Base-by-base conservation (phyloP, 2,113 vertebrate species). In the Hippocampus guttulatus region DNA sequence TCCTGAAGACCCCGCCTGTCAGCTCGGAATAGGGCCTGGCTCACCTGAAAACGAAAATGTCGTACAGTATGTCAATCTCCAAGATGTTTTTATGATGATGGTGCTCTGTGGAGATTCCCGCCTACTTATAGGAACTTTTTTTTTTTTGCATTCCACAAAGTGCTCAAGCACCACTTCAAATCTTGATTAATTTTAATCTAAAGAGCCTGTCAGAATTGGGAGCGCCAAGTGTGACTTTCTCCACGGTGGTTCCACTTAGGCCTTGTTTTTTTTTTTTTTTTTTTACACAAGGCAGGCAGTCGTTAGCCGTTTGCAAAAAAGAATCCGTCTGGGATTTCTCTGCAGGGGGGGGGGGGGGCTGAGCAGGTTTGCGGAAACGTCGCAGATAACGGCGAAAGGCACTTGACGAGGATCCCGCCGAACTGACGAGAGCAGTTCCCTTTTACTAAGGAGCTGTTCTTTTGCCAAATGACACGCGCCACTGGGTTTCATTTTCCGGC, bases 391-490 rank as follows among this genome's bases (percentile, higher is more conserved):
- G 71, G 73, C 66, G 54, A 38, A 33, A 69, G 75, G n/a, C 75
- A 87, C 82, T 88, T 75, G 70, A 87, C 33, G 41, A 78, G 80
- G 80, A 85, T 73, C 65, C 75, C 65, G 72, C 65, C 76, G 62
- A 85, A 86, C 81, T 82, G 78, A 73, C 63, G 33, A 63, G 65
- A 81, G 79, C 81, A 74, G 75, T 86, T 88, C 78, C 80, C 76
- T 83, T 80, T 77, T 54, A 74, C 84, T 77, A 79, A 86, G 78
- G 74, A 85, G 78, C 84, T 85, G 87, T 84, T 83, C 85, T 81
- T 72, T 81, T 63, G 73, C 76, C 80, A 85, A 87, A 83, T 81
- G 81, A 84, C 79, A 81, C 75, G 51, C 74, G 70, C 81, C 84
- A 76, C 65, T 73, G 77, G 66, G 16, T 83, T 85, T 70, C 65